Conservation (phyloP, 1,140 invertebrate genomes). For the Aphaenogaster ashmeadi region DNA sequence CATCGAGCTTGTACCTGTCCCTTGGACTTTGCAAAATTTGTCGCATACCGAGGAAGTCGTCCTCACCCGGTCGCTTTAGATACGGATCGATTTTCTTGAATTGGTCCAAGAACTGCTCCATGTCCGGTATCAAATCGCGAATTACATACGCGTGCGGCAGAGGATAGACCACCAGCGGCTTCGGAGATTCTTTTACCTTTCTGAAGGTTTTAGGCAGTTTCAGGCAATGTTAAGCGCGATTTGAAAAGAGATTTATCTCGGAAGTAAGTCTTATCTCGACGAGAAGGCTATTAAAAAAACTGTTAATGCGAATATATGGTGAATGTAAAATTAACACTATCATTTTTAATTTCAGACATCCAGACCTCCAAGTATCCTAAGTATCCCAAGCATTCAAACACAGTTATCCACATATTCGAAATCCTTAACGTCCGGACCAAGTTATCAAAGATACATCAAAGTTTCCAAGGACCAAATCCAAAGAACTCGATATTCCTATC, state of each 20-base stretch:
- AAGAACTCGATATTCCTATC: neutral
- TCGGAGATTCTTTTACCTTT: conserved; percentile 82
- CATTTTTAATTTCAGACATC: neutral
- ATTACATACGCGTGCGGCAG: conserved; percentile 97
- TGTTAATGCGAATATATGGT: neutral
- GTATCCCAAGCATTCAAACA: neutral
- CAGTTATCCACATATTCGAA: neutral
- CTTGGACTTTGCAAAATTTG: conserved; percentile 90
- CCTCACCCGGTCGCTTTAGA: conserved; percentile 91
- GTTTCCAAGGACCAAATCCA: neutral
- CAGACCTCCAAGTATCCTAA: neutral
- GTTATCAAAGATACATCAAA: neutral
- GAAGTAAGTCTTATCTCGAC: neutral
- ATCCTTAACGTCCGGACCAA: neutral
- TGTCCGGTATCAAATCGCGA: conserved; percentile 96
- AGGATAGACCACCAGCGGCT: conserved; percentile 93
- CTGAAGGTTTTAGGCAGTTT: conserved; percentile 62
- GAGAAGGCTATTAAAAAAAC: conserved; percentile 8
- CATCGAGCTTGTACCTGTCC: conserved; percentile 92
- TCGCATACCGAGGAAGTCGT: conserved; percentile 86
- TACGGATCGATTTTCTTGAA: conserved; percentile 96
- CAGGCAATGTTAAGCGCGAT: neutral
- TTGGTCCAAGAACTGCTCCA: conserved; percentile 95
- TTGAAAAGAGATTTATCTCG: neutral
- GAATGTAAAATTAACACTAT: conserved; percentile 10